Evolutionary conservation across 2,113 vertebrate species (phyloP).

Genomic region (Clarias macrocephalus): DNA sequence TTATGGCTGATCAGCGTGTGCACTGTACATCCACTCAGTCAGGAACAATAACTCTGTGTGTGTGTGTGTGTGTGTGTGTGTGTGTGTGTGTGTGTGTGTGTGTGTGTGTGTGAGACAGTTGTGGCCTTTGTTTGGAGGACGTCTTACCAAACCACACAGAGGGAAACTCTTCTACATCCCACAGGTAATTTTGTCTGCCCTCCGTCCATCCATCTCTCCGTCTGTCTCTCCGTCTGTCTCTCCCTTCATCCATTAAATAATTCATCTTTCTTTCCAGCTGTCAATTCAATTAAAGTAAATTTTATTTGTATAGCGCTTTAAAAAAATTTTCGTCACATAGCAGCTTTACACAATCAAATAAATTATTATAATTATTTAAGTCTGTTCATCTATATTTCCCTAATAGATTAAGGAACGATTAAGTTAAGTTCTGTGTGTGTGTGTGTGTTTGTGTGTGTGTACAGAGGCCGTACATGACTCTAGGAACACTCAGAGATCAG

Average conservation of each 20-base stretch:
- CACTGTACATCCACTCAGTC: neutral
- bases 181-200: constrained; percentile 80
- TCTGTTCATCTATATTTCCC: too few species aligned
- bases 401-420: neutral
- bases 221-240: neutral
- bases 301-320: too few species aligned
- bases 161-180: constrained; percentile 98
- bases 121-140: constrained; percentile 94
- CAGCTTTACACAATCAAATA: too few species aligned
- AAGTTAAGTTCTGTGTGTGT: constrained; percentile 5
- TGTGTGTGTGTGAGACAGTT: constrained; percentile 70
- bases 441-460: constrained; percentile 7
- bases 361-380: too few species aligned
- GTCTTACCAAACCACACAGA: constrained; percentile 90
- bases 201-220: too few species aligned
- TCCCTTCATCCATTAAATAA: too few species aligned
- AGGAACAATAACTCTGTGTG: constrained; percentile 15
- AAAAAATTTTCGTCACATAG: too few species aligned
- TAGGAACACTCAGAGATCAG: constrained; percentile 84
- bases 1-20: too few species aligned
- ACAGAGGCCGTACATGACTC: constrained; percentile 85
- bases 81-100: constrained; percentile 17
- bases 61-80: constrained; percentile 24
- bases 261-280: too few species aligned
- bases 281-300: too few species aligned